Evolutionary conservation across 2,113 vertebrate genomes (phyloP).

Genomic region (Poeciliopsis retropinna): DNA sequence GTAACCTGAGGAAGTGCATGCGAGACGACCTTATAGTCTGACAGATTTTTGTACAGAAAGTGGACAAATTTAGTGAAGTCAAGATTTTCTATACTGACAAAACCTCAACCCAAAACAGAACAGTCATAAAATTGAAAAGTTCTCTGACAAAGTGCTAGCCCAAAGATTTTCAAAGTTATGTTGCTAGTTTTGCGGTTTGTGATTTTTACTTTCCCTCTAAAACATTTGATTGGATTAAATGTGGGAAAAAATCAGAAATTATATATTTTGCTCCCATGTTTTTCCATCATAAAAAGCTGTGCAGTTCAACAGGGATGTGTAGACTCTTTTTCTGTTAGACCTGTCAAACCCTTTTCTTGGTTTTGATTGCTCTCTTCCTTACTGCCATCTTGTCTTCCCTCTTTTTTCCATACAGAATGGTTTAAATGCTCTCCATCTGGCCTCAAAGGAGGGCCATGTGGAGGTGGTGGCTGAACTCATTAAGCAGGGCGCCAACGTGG

Average conservation of each 20-base stretch:
- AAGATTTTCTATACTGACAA: too few relatives aligned
- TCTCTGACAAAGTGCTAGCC: background rate
- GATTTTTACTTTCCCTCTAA: background rate
- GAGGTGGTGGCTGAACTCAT: slow-evolving; percentile 96
- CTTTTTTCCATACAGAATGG: slow-evolving; percentile 84
- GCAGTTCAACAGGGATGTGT: too few relatives aligned
- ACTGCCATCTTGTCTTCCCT: background rate
- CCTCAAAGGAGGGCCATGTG: slow-evolving; percentile 97
- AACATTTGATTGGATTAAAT: background rate
- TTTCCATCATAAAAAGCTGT: background rate
- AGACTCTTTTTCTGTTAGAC: background rate
- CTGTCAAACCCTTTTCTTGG: background rate
- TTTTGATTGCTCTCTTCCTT: background rate
- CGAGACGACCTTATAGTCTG: too few relatives aligned
- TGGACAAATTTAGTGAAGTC: too few relatives aligned
- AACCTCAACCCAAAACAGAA: too few relatives aligned
- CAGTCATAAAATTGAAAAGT: background rate
- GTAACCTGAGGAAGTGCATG: too few relatives aligned
- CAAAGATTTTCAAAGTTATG: background rate
- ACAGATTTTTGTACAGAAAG: too few relatives aligned
- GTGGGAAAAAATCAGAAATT: background rate
- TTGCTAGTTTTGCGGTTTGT: background rate
- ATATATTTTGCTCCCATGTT: background rate
- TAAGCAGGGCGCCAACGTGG: slow-evolving; percentile 92
- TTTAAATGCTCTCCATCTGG: slow-evolving; percentile 96